Evolutionary conservation across 2,113 vertebrate genomes (phyloP).

Genomic region (Melierax canorus): DNA sequence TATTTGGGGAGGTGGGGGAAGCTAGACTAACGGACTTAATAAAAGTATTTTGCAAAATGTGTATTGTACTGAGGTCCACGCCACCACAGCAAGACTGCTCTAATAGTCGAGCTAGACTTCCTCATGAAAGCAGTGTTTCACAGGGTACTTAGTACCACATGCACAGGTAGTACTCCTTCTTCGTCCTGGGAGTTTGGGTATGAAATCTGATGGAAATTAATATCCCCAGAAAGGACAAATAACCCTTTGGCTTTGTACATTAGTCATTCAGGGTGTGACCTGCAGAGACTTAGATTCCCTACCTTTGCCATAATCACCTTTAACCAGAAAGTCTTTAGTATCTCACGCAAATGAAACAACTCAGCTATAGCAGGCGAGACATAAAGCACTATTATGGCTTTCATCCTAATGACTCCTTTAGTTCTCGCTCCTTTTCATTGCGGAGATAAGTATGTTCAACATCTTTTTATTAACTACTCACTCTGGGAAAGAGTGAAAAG

Average conservation of each 20-base stretch:
- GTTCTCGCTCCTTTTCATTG: not conserved
- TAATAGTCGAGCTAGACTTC: not conserved
- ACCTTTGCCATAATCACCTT: not conserved
- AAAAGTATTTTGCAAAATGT: not conserved
- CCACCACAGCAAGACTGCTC: fast-evolving
- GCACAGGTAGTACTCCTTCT: not conserved
- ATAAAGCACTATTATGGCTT: not conserved
- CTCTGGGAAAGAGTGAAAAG: not conserved
- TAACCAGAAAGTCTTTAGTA: not conserved
- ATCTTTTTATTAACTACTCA: not conserved
- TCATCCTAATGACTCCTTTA: not conserved
- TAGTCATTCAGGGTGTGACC: not conserved
- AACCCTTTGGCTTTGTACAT: not conserved
- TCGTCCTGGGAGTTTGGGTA: not conserved
- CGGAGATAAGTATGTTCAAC: not conserved
- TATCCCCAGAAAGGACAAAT: not conserved
- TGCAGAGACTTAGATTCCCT: not conserved
- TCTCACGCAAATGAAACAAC: not conserved
- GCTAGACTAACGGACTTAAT: not conserved
- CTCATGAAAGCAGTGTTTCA: not conserved
- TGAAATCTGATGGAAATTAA: not conserved
- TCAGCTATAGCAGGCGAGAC: not conserved
- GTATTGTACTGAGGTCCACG: fast-evolving
- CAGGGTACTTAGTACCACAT: fast-evolving
- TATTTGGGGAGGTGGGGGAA: not conserved